Evolutionary conservation across 2,888 invertebrate genomes (phyloP).

Genomic region (Leptopilina drosophilae): DNA sequence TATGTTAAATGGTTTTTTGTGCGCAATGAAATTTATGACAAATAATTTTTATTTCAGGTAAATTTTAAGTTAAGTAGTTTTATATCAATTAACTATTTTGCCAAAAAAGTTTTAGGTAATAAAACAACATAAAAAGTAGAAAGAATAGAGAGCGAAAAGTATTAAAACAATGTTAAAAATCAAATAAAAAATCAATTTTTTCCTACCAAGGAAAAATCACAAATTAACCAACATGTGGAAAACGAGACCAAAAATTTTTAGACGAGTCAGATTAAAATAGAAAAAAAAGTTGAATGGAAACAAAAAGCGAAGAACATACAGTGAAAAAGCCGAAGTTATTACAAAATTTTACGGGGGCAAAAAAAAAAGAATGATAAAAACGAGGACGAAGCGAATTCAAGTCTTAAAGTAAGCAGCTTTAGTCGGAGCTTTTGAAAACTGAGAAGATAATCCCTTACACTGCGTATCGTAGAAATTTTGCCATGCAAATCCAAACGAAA

Average conservation of each 20-base stretch:
- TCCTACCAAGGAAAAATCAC: no score
- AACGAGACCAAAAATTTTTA: background rate
- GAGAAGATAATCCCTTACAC: conserved; percentile 39
- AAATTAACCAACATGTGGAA: background rate
- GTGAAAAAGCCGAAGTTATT: conserved; percentile 28
- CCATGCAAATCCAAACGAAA: conserved; percentile 49
- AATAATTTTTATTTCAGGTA: no score
- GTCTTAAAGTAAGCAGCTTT: conserved; percentile 59
- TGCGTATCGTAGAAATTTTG: conserved; percentile 34
- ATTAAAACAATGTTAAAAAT: no score
- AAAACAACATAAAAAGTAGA: background rate
- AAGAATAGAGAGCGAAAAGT: background rate
- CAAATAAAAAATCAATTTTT: no score
- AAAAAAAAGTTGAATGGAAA: background rate
- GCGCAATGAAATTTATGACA: no score
- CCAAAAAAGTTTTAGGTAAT: no score
- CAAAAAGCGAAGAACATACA: background rate
- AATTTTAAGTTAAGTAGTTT: no score
- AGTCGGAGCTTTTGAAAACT: conserved; percentile 59
- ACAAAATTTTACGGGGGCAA: conserved; percentile 44
- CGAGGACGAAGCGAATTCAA: conserved; percentile 11
- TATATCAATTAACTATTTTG: no score
- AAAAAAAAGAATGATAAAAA: conserved; percentile 32
- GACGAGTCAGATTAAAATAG: background rate
- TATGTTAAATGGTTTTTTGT: no score